Conservation (phyloP, 1,140 invertebrate species). For the Chironomus tepperi region DNA sequence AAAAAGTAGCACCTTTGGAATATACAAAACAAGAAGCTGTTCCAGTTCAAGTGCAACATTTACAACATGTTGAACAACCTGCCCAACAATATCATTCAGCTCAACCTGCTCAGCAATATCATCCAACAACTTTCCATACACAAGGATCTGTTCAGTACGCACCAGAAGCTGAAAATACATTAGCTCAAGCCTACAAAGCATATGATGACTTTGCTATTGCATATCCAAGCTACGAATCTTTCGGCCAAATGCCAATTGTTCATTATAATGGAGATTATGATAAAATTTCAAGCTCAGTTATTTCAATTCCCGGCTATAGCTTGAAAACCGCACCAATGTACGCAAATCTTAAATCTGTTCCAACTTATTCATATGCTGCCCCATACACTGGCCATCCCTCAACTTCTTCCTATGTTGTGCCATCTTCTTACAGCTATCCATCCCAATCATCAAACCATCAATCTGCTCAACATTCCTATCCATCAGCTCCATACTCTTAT, state of each 20-base stretch:
- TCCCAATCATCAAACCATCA: not conserved
- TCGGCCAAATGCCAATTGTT: not conserved
- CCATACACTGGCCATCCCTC: not conserved
- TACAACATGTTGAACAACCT: not conserved
- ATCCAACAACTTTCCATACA: not conserved
- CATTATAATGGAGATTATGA: constrained; percentile 7
- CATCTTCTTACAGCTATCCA: not conserved
- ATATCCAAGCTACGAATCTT: not conserved
- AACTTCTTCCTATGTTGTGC: too few species aligned
- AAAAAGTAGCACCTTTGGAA: not conserved
- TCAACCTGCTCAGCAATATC: not conserved
- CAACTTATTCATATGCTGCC: not conserved
- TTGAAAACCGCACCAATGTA: not conserved
- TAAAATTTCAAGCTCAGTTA: not conserved
- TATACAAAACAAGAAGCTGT: not conserved
- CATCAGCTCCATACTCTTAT: not conserved
- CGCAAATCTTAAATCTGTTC: not conserved
- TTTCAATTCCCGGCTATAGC: not conserved
- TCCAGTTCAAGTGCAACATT: not conserved
- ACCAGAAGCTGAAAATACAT: not conserved
- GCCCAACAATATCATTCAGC: not conserved
- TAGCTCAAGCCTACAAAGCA: not conserved
- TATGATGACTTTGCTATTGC: not conserved
- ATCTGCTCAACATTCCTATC: not conserved
- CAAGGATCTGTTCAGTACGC: not conserved